phyloP scores from a whole-genome alignment of 2,113 vertebrate genomes.

The Mustela lutreola region DNA sequence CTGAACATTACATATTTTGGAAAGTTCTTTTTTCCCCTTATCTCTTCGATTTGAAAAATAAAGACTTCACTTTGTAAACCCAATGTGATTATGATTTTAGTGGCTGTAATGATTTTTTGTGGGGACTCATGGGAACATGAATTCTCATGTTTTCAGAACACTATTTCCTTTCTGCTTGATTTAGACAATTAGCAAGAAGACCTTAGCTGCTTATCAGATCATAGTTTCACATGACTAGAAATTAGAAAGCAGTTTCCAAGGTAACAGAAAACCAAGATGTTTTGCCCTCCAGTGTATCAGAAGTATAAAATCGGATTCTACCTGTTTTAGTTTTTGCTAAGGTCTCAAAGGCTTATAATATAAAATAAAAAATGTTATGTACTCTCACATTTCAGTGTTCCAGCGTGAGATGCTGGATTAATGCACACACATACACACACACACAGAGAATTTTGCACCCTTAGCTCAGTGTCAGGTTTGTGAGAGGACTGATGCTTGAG shows the following conservation, averaged over 20 bases:
- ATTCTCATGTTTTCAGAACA: conserved; percentile 54
- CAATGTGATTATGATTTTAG: background rate
- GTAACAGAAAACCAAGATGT: conserved; percentile 53
- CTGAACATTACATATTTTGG: background rate
- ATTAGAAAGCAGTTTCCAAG: conserved; percentile 75
- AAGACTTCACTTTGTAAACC: conserved; percentile 41
- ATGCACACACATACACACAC: background rate
- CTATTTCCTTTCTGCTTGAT: conserved; percentile 65
- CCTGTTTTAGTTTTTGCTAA: conserved; percentile 35
- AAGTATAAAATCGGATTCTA: conserved; percentile 56
- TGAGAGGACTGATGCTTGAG: background rate
- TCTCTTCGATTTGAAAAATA: conserved; percentile 7
- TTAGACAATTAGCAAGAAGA: conserved; percentile 72
- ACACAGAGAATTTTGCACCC: background rate
- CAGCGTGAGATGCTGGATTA: background rate
- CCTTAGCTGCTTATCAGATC: conserved; percentile 58
- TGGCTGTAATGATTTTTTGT: conserved; percentile 58
- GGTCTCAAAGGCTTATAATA: conserved; percentile 18
- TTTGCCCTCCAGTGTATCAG: conserved; percentile 36
- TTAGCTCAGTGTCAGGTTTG: background rate
- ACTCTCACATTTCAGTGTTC: background rate
- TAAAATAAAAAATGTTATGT: background rate
- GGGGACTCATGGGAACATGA: background rate
- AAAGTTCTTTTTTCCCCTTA: background rate
- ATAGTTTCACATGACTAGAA: conserved; percentile 60